phyloP scores from a whole-genome alignment of 64 coral and sea anemone species.

The Montipora sp. region DNA sequence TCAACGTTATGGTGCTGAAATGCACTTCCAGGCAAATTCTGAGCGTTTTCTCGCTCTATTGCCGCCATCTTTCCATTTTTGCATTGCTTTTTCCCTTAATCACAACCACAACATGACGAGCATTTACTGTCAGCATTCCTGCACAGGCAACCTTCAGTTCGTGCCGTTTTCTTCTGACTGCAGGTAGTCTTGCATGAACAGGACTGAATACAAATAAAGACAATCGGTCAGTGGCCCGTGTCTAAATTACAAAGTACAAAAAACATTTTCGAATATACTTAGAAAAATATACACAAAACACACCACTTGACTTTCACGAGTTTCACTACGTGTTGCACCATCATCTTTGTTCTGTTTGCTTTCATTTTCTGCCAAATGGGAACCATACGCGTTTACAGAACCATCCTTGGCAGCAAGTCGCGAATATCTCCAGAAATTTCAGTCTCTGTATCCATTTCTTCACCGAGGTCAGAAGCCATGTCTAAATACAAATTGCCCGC shows the following conservation, averaged over 20 bases:
- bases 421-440: background rate
- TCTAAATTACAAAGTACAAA: background rate
- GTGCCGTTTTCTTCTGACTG: slow-evolving; percentile 43
- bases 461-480: background rate
- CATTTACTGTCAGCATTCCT: no score
- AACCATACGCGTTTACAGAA: background rate
- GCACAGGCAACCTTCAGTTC: background rate
- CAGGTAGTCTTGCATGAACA: slow-evolving; percentile 45
- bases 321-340: background rate
- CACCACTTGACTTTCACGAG: background rate
- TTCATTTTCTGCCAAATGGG: background rate
- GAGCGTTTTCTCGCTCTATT: slow-evolving; percentile 51
- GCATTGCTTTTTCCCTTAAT: slow-evolving; percentile 15
- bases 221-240: background rate
- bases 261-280: background rate
- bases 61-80: slow-evolving; percentile 52
- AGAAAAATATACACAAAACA: background rate
- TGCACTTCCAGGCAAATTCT: slow-evolving; percentile 51
- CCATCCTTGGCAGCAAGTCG: background rate
- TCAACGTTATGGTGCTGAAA: slow-evolving; percentile 48
- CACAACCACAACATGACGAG: no score
- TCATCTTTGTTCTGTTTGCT: background rate
- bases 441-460: background rate
- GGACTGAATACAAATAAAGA: slow-evolving; percentile 29
- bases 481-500: background rate